These are phyloP conservation scores for Nasonia giraulti DNA, from an alignment of 1,140 invertebrate genomes.

Conservation along the genomic window DNA sequence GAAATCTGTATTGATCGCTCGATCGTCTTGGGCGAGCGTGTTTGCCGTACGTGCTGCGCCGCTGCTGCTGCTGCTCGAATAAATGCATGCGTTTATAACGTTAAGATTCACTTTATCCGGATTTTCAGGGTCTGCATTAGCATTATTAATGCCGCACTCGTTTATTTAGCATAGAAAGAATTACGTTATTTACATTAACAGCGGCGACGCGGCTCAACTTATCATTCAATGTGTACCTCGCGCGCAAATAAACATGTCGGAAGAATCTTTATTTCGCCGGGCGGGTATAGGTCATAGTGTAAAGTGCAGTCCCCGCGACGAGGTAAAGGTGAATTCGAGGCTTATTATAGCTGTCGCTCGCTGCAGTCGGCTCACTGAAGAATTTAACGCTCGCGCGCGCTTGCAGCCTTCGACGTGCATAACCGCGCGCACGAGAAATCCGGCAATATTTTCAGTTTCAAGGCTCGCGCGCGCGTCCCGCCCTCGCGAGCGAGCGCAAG, in stretches of 20 bases:
- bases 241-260: constrained; percentile 21
- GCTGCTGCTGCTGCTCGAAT: constrained; percentile 58
- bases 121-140: constrained; percentile 47
- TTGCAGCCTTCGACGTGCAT: background rate
- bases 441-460: constrained; percentile 41
- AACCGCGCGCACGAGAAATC: constrained; percentile 4
- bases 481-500: background rate
- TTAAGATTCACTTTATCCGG: constrained; percentile 47
- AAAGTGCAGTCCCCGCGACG: too few species aligned
- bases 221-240: constrained; percentile 31
- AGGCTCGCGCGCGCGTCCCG: constrained; percentile 5
- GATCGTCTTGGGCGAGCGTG: background rate
- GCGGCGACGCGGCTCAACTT: background rate
- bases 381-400: background rate
- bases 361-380: background rate
- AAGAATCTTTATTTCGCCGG: constrained; percentile 19
- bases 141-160: constrained; percentile 43
- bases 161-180: constrained; percentile 49
- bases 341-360: too few species aligned
- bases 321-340: too few species aligned
- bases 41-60: constrained; percentile 43
- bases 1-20: constrained; percentile 63
- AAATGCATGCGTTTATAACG: constrained; percentile 63
- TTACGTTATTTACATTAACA: constrained; percentile 38
- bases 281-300: background rate